Evolutionary conservation across 2,888 invertebrate species (phyloP), one percentile per base, ranked within the genome.

Genomic region (Hanleya hanleyi): DNA sequence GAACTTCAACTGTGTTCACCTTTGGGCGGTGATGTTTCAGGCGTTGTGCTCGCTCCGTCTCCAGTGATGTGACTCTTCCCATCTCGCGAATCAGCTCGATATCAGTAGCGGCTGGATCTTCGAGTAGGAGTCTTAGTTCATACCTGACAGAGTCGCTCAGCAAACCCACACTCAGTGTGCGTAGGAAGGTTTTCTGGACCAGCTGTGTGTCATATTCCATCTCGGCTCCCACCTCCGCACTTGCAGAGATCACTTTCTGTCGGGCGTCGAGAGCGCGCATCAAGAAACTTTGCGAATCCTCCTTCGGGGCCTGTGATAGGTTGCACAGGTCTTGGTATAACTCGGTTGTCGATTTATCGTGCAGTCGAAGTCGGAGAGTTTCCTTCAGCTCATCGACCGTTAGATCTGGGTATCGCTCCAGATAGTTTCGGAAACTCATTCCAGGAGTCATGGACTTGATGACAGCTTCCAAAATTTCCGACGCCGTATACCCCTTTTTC

Each of bases 271-370:
- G 22, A 1, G 64, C 68, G 26, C 69, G 35, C 37, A 69, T 47
- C 18, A 73, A 33, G 29, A 73, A 73, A 2, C 64, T 65, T 33
- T 41, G 47, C 9, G 69, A 37, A 26, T n/a, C 26, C 65, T 69
- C 73, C 33, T 69, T 68, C 4, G 69, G 35, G 7, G 22, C 15
- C 22, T 73, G 65, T 1, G 49, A 37, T 26, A 65, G n/a, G 6
- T 62, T 15, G 12, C 69, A 61, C 18, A 73, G 33, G 69, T 73
- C 69, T 49, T 62, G 37, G 61, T 69, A 72, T 26, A 62, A 64
- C 49, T 72, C 72, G 26, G n/a, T n/a, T n/a, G n/a, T n/a, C n/a
- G n/a, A n/a, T 35, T 69, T 50, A 38, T 69, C 73, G 15, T 64
- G 69, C 29, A 69, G 64, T 35, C 64, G 37, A n/a, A 61, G 36